Base-by-base conservation (phyloP, 2,888 invertebrate genomes). In the Priocnemis perturbator region DNA sequence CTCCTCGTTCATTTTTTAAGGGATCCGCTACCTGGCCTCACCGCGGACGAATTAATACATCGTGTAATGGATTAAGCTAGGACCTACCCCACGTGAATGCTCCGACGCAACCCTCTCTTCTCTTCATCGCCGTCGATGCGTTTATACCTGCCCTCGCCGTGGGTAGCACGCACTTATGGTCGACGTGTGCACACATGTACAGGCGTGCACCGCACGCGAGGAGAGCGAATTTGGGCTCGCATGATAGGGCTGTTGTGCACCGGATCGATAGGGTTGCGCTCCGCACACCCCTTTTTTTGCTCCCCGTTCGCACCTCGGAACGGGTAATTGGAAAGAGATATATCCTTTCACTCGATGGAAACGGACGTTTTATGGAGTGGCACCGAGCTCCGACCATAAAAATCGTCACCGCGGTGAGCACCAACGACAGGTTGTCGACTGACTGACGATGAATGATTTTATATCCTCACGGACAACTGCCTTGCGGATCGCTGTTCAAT, bases 31-130 rank as follows among this genome's bases (percentile, higher is more conserved):
- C 83, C 84, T 84, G 84, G 73, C 67, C 61, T n/a, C 62, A 53
- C 69, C 57, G 67, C 56, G 78, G 77, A 81, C 78, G 83, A 85
- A 85, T 85, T 85, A 85, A 85, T 85, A 85, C 81, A 71, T 85
- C 83, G 83, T 79, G 83, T 78, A 76, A 81, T 84, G 81, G 85
- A 85, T 85, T 82, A 84, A 80, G 47, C 71, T 71, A 45, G 67
- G 69, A 68, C 66, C 71, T 69, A 76, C 80, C 81, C 80, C 74
- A 81, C 78, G 61, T 71, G 48, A 62, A 60, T 21, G 37, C 20
- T 59, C 60, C 60, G 60, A 7, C 11, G 44, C 79, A 79, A 79
- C 76, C 78, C 81, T 78, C 78, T 80, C 78, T 14, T 19, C 37
- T 60, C 48, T 30, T 56, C 45, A 21, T 65, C 58, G 63, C 20